These are phyloP conservation scores for Suricata suricatta DNA, from an alignment of 2,113 vertebrate species.

Conservation along the genomic window DNA sequence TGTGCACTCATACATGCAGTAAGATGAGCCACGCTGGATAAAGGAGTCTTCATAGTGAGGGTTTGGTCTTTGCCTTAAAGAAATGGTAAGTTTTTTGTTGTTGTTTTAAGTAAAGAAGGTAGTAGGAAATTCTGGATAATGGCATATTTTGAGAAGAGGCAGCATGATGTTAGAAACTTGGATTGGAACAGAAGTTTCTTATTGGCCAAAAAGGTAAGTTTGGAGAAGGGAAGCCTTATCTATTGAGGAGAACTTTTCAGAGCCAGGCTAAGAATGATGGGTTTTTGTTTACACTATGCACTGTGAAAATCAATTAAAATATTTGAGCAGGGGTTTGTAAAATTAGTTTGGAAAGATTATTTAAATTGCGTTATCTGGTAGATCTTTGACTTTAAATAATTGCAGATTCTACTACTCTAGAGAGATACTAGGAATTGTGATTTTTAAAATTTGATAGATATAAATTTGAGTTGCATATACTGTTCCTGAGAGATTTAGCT, in stretches of 20 bases:
- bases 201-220: neutral
- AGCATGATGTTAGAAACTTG: neutral
- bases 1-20: neutral
- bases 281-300: neutral
- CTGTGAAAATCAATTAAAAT: neutral
- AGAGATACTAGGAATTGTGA: neutral
- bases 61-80: constrained; percentile 11
- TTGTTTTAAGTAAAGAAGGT: neutral
- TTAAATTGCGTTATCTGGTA: neutral
- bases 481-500: neutral
- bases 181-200: neutral
- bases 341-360: constrained; percentile 18
- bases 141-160: constrained; percentile 10
- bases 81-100: neutral
- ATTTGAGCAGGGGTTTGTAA: neutral
- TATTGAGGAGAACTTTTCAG: neutral
- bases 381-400: neutral
- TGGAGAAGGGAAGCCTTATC: neutral
- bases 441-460: neutral
- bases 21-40: neutral
- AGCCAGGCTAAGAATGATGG: neutral
- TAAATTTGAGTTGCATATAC: neutral
- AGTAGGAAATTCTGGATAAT: neutral
- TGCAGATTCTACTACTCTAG: neutral
- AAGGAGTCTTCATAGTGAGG: neutral